Conservation (phyloP, 2,888 invertebrate genomes). For the Drosophila barbarae region DNA sequence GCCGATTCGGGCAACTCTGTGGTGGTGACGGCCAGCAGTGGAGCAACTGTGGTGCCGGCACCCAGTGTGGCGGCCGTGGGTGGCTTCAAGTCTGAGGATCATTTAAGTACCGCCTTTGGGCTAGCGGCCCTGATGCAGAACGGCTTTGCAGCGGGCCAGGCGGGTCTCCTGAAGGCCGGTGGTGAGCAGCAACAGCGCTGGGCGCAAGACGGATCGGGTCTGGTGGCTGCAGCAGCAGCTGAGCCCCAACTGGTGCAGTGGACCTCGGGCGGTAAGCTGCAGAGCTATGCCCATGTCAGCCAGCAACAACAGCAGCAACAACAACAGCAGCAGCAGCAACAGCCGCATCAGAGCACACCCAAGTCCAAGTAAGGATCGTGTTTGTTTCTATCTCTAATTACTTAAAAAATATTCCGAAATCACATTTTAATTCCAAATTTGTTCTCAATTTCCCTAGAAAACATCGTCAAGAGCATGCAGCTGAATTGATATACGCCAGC, state of each 20-base stretch:
- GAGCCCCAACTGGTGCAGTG: slow-evolving; percentile 77
- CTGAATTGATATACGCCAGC: slow-evolving; percentile 76
- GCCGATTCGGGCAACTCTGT: slow-evolving; percentile 64
- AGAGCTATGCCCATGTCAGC: slow-evolving; percentile 81
- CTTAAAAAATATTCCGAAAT: neutral
- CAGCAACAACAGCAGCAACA: slow-evolving; percentile 60
- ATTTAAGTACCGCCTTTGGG: slow-evolving; percentile 86
- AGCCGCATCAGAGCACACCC: slow-evolving; percentile 72
- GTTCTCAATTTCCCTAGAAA: slow-evolving; percentile 59
- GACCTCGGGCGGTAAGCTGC: slow-evolving; percentile 87
- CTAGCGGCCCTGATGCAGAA: slow-evolving; percentile 87
- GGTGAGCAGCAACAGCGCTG: slow-evolving; percentile 73
- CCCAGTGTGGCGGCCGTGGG: slow-evolving; percentile 65
- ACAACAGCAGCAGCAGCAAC: slow-evolving; percentile 52
- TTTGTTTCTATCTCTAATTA: neutral
- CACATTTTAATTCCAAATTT: neutral
- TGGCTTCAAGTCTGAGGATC: slow-evolving; percentile 85
- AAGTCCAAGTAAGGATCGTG: slow-evolving; percentile 67
- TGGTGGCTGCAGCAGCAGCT: slow-evolving; percentile 61
- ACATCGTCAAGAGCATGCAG: slow-evolving; percentile 75
- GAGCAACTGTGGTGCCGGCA: slow-evolving; percentile 63
- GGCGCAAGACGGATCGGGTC: slow-evolving; percentile 58
- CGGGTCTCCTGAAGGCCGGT: slow-evolving; percentile 64
- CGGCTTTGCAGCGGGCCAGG: slow-evolving; percentile 80
- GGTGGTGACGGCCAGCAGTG: slow-evolving; percentile 69